Base-by-base conservation (phyloP, 2,888 invertebrate species). In the Elaeidobius kamerunicus region DNA sequence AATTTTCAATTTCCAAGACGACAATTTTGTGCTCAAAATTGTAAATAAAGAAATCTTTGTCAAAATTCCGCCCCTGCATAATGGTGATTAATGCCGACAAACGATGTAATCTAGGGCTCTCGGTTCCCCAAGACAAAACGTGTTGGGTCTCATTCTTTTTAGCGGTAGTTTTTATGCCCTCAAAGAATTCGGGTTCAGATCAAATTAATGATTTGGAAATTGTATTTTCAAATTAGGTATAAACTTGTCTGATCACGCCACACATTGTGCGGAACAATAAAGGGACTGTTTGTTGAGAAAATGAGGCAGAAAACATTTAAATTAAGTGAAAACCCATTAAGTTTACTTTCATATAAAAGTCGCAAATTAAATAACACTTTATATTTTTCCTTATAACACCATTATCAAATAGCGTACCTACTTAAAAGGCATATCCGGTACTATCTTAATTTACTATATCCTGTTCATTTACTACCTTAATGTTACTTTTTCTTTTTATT, bases 371-470 rank as follows among this genome's bases (percentile, higher is more conserved):
- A n/a, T n/a, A n/a, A n/a, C n/a, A n/a, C n/a, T n/a, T n/a, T n/a
- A n/a, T n/a, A n/a, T n/a, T n/a, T n/a, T n/a, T n/a, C n/a, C n/a
- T n/a, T n/a, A n/a, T n/a, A n/a, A n/a, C n/a, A n/a, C n/a, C n/a
- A n/a, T n/a, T n/a, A n/a, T n/a, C n/a, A n/a, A n/a, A n/a, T n/a
- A n/a, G n/a, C n/a, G n/a, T n/a, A n/a, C n/a, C n/a, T n/a, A n/a
- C n/a, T n/a, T n/a, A n/a, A n/a, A n/a, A n/a, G n/a, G n/a, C n/a
- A n/a, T n/a, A n/a, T 34, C 43, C 43, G 32, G 32, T 34, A 44
- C 43, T 35, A 49, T 42, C 42, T 49, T 42, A 49, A 42, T 49
- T 35, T 42, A 34, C 40, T 48, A 48, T 48, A 39, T 48, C 48
- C 48, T 32, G 48, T 48, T 32, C 28, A 18, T 23, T 15, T 15